Evolutionary conservation across 2,888 invertebrate genomes (phyloP).

Genomic region (Pyrochroa serraticornis): DNA sequence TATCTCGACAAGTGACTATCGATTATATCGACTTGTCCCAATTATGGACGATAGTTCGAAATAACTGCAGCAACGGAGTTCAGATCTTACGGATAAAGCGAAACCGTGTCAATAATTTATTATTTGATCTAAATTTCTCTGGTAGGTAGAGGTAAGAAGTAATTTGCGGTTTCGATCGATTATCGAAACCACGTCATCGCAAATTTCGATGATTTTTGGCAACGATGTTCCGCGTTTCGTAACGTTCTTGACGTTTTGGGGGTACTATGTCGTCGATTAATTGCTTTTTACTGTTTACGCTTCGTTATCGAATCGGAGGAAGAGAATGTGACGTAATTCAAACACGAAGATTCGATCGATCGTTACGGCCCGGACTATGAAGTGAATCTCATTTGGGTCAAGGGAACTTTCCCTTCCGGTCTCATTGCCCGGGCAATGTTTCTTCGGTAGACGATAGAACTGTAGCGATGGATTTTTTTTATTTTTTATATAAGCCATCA

Average conservation of each 20-base stretch:
- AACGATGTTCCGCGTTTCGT: slow-evolving; percentile 2
- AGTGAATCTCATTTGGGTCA: slow-evolving; percentile 29
- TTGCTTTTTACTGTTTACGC: slow-evolving; percentile 5
- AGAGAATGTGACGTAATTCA: slow-evolving; percentile 10
- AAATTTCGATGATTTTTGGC: not conserved
- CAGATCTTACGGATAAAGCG: too few species aligned
- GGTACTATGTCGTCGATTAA: slow-evolving; percentile 1
- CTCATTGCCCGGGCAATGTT: slow-evolving; percentile 20
- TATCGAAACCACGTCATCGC: not conserved
- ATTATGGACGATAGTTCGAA: slow-evolving; percentile 8
- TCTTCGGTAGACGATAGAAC: slow-evolving; percentile 6
- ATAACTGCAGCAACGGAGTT: not conserved
- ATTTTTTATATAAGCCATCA: not conserved
- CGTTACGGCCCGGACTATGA: slow-evolving; percentile 8
- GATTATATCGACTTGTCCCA: slow-evolving; percentile 32
- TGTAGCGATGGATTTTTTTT: too few species aligned
- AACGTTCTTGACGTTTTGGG: slow-evolving; percentile 4
- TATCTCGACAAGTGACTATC: slow-evolving; percentile 29
- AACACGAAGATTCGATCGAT: slow-evolving; percentile 12
- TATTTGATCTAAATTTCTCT: not conserved
- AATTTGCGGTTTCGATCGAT: slow-evolving; percentile 1
- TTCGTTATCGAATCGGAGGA: slow-evolving; percentile 5
- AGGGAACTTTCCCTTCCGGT: slow-evolving; percentile 35
- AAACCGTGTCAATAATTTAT: too few species aligned
- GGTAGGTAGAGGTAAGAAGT: not conserved